These are phyloP conservation scores for Aporophyla nigra DNA, from an alignment of 2,888 invertebrate genomes.

Conservation along the genomic window DNA sequence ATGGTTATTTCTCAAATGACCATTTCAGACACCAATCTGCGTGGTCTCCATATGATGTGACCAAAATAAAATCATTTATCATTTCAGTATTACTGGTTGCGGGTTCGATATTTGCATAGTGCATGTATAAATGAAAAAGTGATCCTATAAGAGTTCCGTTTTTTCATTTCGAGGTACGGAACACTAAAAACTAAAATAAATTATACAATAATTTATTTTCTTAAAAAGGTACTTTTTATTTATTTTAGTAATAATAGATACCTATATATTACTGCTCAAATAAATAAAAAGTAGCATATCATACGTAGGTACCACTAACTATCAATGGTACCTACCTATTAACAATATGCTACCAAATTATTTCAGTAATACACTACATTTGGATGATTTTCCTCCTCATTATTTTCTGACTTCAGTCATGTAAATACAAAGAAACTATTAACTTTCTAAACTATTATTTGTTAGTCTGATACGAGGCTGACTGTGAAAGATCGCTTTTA, in stretches of 20 bases:
- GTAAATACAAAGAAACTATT: slow-evolving; percentile 19
- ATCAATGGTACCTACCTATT: neutral
- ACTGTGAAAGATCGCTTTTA: no score
- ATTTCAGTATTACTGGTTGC: no score
- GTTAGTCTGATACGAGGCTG: neutral
- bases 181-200: no score
- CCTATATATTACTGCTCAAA: no score
- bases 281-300: no score
- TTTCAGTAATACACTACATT: neutral
- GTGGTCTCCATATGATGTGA: neutral
- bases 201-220: no score
- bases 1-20: neutral
- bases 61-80: no score
- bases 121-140: no score
- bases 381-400: slow-evolving; percentile 6
- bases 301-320: no score
- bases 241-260: neutral
- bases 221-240: neutral
- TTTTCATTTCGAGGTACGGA: no score
- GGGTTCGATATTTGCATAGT: no score
- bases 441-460: slow-evolving; percentile 1
- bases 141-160: no score
- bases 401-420: slow-evolving; percentile 15
- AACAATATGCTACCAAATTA: neutral
- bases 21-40: neutral